Conservation (phyloP, 2,888 invertebrate species). For the Sphaerophoria rueppellii region DNA sequence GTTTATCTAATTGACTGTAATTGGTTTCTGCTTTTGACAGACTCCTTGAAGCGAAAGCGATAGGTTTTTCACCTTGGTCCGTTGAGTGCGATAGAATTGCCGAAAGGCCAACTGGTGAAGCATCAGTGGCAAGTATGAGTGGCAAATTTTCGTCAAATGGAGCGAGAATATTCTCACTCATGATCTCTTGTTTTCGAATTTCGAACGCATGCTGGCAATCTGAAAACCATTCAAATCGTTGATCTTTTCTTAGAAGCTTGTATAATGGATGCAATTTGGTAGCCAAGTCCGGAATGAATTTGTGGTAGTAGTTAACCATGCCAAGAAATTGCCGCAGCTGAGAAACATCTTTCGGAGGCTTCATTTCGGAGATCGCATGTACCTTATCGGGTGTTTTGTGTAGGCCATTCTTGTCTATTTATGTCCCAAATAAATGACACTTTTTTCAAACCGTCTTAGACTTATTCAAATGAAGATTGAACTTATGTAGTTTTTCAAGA, state of each 20-base stretch:
- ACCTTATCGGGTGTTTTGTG: slow-evolving; percentile 10
- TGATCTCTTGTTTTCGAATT: not conserved
- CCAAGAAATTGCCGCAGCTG: slow-evolving; percentile 9
- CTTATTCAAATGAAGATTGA: slow-evolving; percentile 27
- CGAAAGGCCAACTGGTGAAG: slow-evolving; percentile 20
- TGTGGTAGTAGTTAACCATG: slow-evolving; percentile 18
- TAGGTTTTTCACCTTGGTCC: slow-evolving; percentile 9
- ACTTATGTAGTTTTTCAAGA: slow-evolving; percentile 9
- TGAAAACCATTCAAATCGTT: slow-evolving; percentile 1
- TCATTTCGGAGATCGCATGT: not conserved
- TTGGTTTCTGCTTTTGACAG: slow-evolving; percentile 31
- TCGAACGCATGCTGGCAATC: not conserved
- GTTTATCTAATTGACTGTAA: slow-evolving; percentile 44
- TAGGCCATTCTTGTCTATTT: slow-evolving; percentile 4
- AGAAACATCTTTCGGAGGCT: not conserved
- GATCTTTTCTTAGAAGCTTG: slow-evolving; percentile 2
- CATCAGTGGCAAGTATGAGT: slow-evolving; percentile 9
- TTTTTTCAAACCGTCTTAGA: slow-evolving; percentile 24
- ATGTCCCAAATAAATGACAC: slow-evolving; percentile 13
- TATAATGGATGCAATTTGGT: slow-evolving; percentile 1
- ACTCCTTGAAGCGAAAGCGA: slow-evolving; percentile 39
- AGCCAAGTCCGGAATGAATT: slow-evolving; percentile 5
- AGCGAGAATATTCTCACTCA: slow-evolving; percentile 9
- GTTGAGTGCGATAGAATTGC: slow-evolving; percentile 4
- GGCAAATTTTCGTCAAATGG: slow-evolving; percentile 13